A percentile compares a stretch with the other conserved stretches of the same genome.
Conservation (phyloP, 1,140 invertebrate species). For the Drosophila virilis region DNA sequence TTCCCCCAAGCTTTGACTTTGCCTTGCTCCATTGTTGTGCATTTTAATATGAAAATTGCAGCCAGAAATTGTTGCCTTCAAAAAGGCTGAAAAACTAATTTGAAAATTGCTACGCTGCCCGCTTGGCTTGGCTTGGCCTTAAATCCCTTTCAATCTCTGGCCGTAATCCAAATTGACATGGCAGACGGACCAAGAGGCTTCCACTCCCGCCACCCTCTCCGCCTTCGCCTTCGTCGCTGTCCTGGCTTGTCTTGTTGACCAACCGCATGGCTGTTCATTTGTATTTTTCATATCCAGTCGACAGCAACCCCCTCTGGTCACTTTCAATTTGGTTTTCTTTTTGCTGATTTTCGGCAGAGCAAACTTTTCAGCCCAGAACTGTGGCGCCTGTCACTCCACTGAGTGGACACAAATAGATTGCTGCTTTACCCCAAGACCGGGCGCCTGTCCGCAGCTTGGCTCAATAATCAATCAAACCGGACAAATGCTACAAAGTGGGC, state of each 20-base stretch:
- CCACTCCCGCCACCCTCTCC: slow-evolving; percentile 20
- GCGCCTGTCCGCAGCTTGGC: slow-evolving; percentile 79
- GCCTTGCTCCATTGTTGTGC: slow-evolving; percentile 28
- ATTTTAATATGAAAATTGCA: slow-evolving; percentile 61
- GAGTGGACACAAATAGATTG: slow-evolving; percentile 83
- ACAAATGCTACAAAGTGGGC: slow-evolving; percentile 21
- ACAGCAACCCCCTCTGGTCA: slow-evolving; percentile 54
- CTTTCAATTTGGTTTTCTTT: slow-evolving; percentile 77
- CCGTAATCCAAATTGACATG: slow-evolving; percentile 76
- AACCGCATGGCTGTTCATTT: slow-evolving; percentile 77
- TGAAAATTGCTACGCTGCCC: slow-evolving; percentile 69
- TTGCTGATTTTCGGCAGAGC: slow-evolving; percentile 54
- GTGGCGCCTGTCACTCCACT: slow-evolving; percentile 65
- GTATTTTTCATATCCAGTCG: slow-evolving; percentile 67
- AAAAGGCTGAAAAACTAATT: slow-evolving; percentile 74
- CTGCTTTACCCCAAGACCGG: slow-evolving; percentile 31
- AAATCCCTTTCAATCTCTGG: slow-evolving; percentile 76
- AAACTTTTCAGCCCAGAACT: slow-evolving; percentile 44
- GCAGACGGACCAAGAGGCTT: slow-evolving; percentile 57
- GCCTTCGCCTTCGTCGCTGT: not conserved
- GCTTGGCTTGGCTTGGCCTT: slow-evolving; percentile 26
- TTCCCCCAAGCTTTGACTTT: slow-evolving; percentile 24
- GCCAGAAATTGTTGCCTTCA: slow-evolving; percentile 15
- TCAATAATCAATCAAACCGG: slow-evolving; percentile 82
- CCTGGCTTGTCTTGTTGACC: slow-evolving; percentile 68